A percentile compares a stretch with the other conserved stretches of the same genome.
These are phyloP conservation scores for Coptodon bakossiorum DNA, from an alignment of 2,113 vertebrate genomes.

Conservation along the genomic window DNA sequence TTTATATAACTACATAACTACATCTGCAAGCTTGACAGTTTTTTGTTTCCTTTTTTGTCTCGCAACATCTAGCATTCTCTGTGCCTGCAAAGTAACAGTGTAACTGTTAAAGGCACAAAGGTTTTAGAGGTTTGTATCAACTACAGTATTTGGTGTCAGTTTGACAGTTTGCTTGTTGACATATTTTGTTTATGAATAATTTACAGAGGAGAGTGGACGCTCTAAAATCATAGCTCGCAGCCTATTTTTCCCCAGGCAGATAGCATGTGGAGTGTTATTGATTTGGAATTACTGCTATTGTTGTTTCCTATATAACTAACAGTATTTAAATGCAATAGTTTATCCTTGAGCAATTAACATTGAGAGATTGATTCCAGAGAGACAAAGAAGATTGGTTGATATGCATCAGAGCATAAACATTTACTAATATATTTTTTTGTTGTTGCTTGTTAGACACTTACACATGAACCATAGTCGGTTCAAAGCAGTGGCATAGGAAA, in stretches of 20 bases:
- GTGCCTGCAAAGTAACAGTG: neutral
- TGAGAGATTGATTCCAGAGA: neutral
- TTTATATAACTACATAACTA: neutral
- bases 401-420: neutral
- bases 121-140: neutral
- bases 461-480: neutral
- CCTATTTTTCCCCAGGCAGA: neutral
- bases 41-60: neutral
- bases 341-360: neutral
- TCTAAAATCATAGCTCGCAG: neutral
- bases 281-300: neutral
- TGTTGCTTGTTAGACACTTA: neutral
- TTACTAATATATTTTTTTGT: neutral
- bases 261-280: neutral
- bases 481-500: conserved; percentile 16
- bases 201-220: neutral
- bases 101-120: neutral
- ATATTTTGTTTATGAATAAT: neutral
- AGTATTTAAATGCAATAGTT: neutral
- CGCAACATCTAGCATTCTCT: neutral
- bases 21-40: neutral
- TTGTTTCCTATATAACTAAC: neutral
- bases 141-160: neutral
- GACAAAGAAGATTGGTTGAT: neutral
- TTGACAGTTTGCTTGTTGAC: neutral